A percentile compares a stretch with the other conserved stretches of the same genome.
phyloP scores from a whole-genome alignment of 2,797 vertebrate species.

The Netta rufina region DNA sequence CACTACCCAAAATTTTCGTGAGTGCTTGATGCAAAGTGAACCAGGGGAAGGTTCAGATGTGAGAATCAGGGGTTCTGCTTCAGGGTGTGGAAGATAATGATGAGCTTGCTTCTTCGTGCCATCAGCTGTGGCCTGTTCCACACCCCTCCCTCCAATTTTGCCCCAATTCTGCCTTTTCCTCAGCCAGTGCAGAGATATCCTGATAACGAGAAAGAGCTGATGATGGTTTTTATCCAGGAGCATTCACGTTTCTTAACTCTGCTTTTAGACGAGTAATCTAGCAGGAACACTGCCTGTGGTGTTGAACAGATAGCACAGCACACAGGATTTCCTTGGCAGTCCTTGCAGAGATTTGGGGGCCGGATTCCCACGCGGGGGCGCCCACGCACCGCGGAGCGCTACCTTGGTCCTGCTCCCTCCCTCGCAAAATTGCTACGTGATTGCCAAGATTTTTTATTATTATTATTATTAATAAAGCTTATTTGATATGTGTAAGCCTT shows the following conservation, averaged over 20 bases:
- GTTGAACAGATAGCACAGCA: neutral
- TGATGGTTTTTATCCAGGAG: neutral
- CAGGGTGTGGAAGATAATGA: neutral
- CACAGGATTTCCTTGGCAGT: neutral
- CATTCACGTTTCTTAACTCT: neutral
- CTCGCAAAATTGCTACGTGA: neutral
- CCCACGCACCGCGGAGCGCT: neutral
- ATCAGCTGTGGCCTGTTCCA: neutral
- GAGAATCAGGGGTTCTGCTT: neutral
- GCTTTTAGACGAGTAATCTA: neutral
- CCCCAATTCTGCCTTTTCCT: rapidly evolving
- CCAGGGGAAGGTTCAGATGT: neutral
- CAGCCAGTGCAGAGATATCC: too few relatives aligned
- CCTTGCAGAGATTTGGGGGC: too few relatives aligned
- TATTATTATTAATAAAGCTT: neutral
- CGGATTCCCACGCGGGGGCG: slow-evolving; percentile 50
- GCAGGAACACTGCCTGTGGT: neutral
- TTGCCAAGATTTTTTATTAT: neutral
- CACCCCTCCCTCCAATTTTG: neutral
- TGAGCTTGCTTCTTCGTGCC: neutral
- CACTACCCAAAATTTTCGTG: neutral
- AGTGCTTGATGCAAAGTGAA: neutral
- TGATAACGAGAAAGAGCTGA: neutral
- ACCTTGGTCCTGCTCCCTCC: neutral
- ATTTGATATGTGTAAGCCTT: neutral